These are phyloP conservation scores for Gasterosteus aculeatus DNA, from an alignment of 2,113 vertebrate species.

Conservation along the genomic window DNA sequence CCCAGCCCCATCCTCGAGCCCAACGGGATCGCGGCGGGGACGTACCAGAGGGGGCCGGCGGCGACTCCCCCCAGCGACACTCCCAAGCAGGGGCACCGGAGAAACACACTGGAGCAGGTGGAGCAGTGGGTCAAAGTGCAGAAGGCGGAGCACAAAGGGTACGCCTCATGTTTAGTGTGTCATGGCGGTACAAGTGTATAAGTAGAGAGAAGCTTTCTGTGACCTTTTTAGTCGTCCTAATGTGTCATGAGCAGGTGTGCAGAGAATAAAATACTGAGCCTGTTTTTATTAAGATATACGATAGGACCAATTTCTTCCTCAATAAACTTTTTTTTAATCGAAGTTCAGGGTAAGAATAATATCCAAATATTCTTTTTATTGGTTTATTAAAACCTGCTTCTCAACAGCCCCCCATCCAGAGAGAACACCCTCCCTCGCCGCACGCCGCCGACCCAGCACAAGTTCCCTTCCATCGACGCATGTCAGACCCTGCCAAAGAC, in stretches of 20 bases:
- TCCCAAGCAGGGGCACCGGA: slow-evolving; percentile 85
- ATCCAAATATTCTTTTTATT: neutral
- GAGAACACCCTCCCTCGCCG: slow-evolving; percentile 88
- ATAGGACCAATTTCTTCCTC: neutral
- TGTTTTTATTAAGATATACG: neutral
- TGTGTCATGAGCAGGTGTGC: neutral
- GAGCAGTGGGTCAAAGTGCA: slow-evolving; percentile 93
- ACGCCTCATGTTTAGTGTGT: neutral
- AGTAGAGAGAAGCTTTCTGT: too few species aligned
- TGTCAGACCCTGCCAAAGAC: slow-evolving; percentile 92
- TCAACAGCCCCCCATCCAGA: slow-evolving; percentile 77
- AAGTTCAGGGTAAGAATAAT: neutral
- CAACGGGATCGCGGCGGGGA: slow-evolving; percentile 85
- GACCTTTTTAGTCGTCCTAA: too few species aligned
- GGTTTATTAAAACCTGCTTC: neutral
- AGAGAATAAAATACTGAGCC: neutral
- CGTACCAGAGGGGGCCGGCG: slow-evolving; percentile 81
- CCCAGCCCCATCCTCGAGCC: slow-evolving; percentile 85
- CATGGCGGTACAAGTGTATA: too few species aligned
- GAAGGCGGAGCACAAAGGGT: slow-evolving; percentile 90
- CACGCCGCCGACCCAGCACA: slow-evolving; percentile 82
- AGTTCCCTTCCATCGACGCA: slow-evolving; percentile 78
- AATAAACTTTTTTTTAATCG: neutral
- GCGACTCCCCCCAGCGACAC: slow-evolving; percentile 68
- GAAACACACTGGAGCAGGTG: slow-evolving; percentile 87